phyloP scores from a whole-genome alignment of 1,140 invertebrate species.

The Aphaenogaster rudis region DNA sequence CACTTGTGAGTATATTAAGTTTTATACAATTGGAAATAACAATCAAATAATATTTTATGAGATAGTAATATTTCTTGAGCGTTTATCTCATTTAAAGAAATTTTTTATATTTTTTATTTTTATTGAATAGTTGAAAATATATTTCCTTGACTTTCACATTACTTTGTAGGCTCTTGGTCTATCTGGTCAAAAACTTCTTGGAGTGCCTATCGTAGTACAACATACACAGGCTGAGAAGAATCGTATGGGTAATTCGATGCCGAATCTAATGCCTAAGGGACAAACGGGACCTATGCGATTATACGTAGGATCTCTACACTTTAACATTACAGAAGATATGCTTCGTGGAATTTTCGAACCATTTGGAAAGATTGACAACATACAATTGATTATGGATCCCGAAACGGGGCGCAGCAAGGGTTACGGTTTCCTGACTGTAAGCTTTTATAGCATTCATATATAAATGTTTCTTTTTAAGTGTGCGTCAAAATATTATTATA shows the following conservation, averaged over 20 bases:
- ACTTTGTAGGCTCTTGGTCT: conserved; percentile 95
- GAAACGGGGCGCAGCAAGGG: conserved; percentile 98
- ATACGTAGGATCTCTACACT: conserved; percentile 99
- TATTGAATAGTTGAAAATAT: conserved; percentile 9
- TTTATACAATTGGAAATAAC: conserved; percentile 1
- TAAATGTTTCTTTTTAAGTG: not conserved
- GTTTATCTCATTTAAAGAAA: not conserved
- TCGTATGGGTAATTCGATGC: conserved; percentile 95
- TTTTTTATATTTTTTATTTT: not conserved
- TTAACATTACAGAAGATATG: conserved; percentile 99
- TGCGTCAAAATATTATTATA: not conserved
- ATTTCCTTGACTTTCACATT: conserved; percentile 61
- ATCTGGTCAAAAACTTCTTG: conserved; percentile 98
- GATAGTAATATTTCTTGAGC: not conserved
- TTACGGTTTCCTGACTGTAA: conserved; percentile 98
- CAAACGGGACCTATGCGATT: conserved; percentile 97
- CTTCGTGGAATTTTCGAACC: conserved; percentile 99
- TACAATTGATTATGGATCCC: conserved; percentile 98
- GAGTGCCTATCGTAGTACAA: conserved; percentile 99
- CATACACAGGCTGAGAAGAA: conserved; percentile 99
- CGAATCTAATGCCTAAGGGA: conserved; percentile 93
- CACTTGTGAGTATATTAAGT: conserved; percentile 90
- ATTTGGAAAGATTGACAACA: conserved; percentile 99
- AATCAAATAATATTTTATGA: not conserved
- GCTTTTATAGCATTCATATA: conserved; percentile 78